Conservation (phyloP, 92 coral and sea anemone genomes). For the Metridium senile region DNA sequence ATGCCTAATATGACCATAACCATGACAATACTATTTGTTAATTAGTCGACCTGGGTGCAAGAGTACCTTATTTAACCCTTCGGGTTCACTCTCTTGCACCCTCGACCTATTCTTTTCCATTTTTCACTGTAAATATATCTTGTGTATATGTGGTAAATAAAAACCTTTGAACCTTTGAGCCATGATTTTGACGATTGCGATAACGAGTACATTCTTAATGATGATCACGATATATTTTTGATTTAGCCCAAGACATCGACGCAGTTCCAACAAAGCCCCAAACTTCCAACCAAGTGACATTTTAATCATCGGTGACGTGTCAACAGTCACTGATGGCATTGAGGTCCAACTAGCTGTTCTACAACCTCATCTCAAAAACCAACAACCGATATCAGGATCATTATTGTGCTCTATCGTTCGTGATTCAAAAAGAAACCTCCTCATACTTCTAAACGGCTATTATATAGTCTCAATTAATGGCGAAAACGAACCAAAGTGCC, state of each 20-base stretch:
- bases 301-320: conserved; percentile 6
- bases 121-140: no score
- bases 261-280: neutral
- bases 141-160: no score
- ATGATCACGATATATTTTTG: no score
- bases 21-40: no score
- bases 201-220: no score
- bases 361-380: conserved; percentile 17
- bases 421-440: conserved; percentile 2
- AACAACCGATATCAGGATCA: conserved; percentile 28
- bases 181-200: no score
- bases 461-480: conserved; percentile 31
- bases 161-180: no score
- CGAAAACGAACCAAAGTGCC: conserved; percentile 33
- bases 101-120: no score
- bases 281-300: conserved; percentile 22
- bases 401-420: conserved; percentile 29
- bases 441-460: conserved; percentile 9
- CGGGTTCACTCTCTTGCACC: no score
- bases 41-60: no score
- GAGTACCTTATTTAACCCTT: no score
- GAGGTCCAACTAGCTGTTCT: conserved; percentile 22
- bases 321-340: neutral
- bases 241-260: conserved; percentile 5
- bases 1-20: no score